Conservation (phyloP, 2,797 vertebrate species). For the Xiphorhynchus erythropygius region DNA sequence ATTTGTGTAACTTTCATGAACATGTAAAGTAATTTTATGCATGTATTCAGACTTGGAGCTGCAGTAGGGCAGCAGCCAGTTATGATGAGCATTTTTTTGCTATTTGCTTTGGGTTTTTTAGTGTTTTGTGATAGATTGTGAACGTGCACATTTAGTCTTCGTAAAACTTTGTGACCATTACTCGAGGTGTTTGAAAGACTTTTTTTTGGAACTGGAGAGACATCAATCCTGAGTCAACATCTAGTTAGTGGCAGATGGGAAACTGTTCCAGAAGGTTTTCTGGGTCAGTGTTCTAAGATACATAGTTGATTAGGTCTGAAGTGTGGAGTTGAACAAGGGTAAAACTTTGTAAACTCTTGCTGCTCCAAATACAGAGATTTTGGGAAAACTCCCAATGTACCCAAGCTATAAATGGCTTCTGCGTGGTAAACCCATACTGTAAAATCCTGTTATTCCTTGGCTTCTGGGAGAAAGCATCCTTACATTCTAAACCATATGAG, state of each 20-base stretch:
- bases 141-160: fast-evolving
- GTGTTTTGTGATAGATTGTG: neutral
- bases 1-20: neutral
- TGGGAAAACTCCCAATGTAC: neutral
- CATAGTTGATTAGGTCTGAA: neutral
- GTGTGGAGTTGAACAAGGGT: neutral
- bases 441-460: neutral
- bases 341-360: neutral
- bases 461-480: neutral
- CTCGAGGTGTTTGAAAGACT: neutral
- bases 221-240: neutral
- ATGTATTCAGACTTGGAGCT: neutral
- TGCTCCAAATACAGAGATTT: neutral
- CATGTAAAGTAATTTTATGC: neutral
- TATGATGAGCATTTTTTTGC: neutral
- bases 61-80: neutral
- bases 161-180: neutral
- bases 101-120: neutral
- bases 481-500: neutral
- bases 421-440: neutral
- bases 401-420: neutral
- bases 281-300: neutral
- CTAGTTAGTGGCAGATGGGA: neutral
- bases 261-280: neutral
- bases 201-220: neutral